Evolutionary conservation across 2,888 invertebrate species (phyloP).

Genomic region (Amphipyra tragopoginis): DNA sequence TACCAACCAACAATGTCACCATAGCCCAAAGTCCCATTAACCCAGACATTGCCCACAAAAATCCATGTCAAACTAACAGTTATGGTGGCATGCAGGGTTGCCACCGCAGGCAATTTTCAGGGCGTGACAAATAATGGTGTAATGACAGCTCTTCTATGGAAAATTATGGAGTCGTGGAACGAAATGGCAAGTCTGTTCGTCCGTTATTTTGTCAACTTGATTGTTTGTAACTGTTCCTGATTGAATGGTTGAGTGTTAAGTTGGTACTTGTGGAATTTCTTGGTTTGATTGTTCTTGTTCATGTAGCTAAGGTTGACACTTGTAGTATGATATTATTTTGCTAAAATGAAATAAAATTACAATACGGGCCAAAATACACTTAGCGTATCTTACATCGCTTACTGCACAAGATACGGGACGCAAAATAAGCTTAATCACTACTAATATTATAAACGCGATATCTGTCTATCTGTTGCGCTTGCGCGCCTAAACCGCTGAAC

Average conservation of each 20-base stretch:
- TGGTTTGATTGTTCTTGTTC: not conserved
- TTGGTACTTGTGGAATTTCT: not conserved
- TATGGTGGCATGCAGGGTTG: conserved; percentile 53
- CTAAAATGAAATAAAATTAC: too few relatives aligned
- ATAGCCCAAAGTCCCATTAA: conserved; percentile 53
- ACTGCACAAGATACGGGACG: too few relatives aligned
- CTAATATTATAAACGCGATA: too few relatives aligned
- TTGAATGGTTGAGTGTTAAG: conserved; percentile 30
- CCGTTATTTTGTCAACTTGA: conserved; percentile 56
- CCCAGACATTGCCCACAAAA: conserved; percentile 55
- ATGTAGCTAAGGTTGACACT: not conserved
- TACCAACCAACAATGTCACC: conserved; percentile 12
- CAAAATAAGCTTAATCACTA: too few relatives aligned
- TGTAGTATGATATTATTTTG: too few relatives aligned
- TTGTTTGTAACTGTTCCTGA: conserved; percentile 55
- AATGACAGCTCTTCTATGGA: conserved; percentile 58
- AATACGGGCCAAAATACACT: too few relatives aligned
- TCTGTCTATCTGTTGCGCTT: too few relatives aligned
- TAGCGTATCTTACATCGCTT: too few relatives aligned
- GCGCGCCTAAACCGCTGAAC: too few relatives aligned
- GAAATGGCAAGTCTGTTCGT: conserved; percentile 37
- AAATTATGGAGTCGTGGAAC: conserved; percentile 43
- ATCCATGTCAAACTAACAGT: conserved; percentile 59
- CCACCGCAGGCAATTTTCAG: conserved; percentile 69
- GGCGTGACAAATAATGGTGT: conserved; percentile 73